Evolutionary conservation across 1,140 invertebrate species (phyloP).

Genomic region (Apis florea): DNA sequence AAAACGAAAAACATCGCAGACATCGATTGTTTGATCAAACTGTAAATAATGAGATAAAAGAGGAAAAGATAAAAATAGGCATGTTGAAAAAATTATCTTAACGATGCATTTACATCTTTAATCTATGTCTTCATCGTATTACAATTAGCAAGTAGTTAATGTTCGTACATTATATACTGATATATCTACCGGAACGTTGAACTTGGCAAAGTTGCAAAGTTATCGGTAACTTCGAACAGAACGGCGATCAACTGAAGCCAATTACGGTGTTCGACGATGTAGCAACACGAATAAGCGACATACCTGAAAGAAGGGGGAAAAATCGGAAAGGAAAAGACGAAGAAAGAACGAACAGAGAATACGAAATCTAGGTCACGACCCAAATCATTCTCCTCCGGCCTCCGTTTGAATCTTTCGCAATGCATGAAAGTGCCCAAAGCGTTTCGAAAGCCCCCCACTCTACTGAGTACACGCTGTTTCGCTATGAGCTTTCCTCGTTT

Average conservation of each 20-base stretch:
- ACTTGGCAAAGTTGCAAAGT: neutral
- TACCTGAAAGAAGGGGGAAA: constrained; percentile 33
- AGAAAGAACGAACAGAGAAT: constrained; percentile 34
- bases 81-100: neutral
- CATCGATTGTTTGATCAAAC: neutral
- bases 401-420: constrained; percentile 64
- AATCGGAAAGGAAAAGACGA: constrained; percentile 29
- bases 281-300: constrained; percentile 32
- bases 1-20: neutral
- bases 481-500: constrained; percentile 27
- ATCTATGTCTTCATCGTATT: neutral
- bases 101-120: neutral
- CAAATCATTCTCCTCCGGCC: constrained; percentile 54
- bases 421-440: constrained; percentile 59
- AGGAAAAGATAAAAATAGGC: neutral
- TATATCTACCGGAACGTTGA: neutral
- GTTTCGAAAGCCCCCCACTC: constrained; percentile 41
- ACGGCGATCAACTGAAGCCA: constrained; percentile 28
- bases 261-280: constrained; percentile 41
- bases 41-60: neutral
- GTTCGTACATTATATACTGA: neutral
- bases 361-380: constrained; percentile 62
- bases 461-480: constrained; percentile 14
- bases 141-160: neutral
- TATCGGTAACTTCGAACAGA: constrained; percentile 3